Evolutionary conservation across 2,113 vertebrate genomes (phyloP), one percentile per base, ranked within the genome.

Genomic region (Myotis lucifugus): DNA sequence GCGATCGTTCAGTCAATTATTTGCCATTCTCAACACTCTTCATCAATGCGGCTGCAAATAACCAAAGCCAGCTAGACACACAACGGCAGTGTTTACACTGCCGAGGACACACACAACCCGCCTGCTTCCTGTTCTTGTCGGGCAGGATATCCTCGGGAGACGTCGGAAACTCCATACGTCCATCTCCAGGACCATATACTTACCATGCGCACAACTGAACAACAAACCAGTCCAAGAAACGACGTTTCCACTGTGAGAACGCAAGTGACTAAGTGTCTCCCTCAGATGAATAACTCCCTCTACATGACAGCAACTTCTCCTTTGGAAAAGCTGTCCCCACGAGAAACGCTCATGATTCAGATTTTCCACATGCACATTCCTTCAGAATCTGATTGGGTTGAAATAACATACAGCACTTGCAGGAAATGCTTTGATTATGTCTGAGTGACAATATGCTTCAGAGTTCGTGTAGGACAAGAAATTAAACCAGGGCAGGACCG

Each of bases 381-480:
- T 94, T 84, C 83, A 66, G 91, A 91, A 94, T 74, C 79, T 94
- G 61, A 96, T 46, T 86, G 83, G 66, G 37, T 23, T 32, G 61
- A 74, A 96, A 76, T 19, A 83, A 88, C 84, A 90, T 92, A 92
- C 97, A 98, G 96, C 32, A 27, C 32, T 7, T 34, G 27, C 32
- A 50, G 78, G 66, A 96, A 84, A 88, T 34, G 59, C 40, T 82
- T 69, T 90, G 91, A 81, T 88, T 89, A 73, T 8, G 18, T 92
- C 79, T 88, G 85, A 95, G 10, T 64, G 95, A 56, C 97, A 95
- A 97, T 96, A 92, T 73, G 52, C 85, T 83, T 76, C 85, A 66
- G 73, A 66, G 89, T 97, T 93, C 94, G 81, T 56, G 0, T 18
- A 79, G 2, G 64, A 82, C 61, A 96, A 98, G 97, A 69, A 81